Base-by-base conservation (phyloP, 2,797 vertebrate genomes). In the Rhinoraja longicauda region DNA sequence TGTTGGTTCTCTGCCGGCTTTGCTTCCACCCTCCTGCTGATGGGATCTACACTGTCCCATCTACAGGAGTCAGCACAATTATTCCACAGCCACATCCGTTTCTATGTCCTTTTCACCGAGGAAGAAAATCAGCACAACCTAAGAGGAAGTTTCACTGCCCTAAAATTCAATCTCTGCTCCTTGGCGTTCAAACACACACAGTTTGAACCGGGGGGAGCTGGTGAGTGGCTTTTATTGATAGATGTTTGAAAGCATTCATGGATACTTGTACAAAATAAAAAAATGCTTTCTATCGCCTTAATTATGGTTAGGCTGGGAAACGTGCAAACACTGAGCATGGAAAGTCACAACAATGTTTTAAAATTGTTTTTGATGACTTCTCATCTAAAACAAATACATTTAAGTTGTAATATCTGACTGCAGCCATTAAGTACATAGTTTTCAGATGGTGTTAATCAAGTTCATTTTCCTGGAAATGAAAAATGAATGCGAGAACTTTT, bases 311-410 rank as follows among this genome's bases (percentile, higher is more conserved):
- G 90, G 70, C 36, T 36, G 72, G 90, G n/a, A 17, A 75, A 53
- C 6, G 10, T 57, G 90, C 90, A 72, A 92, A 17, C 12, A 57
- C 62, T 7, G 70, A 75, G 70, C 90, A 29, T 17, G 12, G 29
- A 53, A 75, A 73, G 70, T 29, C 4, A 91, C 73, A 70, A 39
- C 13, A 88, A 15, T 73, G 36, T 75, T 75, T 72, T 75, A 57
- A 73, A 92, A 91, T 91, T 73, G 24, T 73, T 73, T 72, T 92
- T 75, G 45, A 92, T 92, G 26, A 73, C 26, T 92, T 36, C 70
- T 92, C 39, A 75, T 73, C 36, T 92, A 75, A 92, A 92, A 92
- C 39, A 29, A 92, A 24, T 70, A 57, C 26, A 17, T 73, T 53
- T 57, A 53, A 92, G 72, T 75, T 73, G 75, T 17, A 53, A 92